Conservation (phyloP, 2,888 invertebrate genomes). For the Schrankia costaestrigalis region DNA sequence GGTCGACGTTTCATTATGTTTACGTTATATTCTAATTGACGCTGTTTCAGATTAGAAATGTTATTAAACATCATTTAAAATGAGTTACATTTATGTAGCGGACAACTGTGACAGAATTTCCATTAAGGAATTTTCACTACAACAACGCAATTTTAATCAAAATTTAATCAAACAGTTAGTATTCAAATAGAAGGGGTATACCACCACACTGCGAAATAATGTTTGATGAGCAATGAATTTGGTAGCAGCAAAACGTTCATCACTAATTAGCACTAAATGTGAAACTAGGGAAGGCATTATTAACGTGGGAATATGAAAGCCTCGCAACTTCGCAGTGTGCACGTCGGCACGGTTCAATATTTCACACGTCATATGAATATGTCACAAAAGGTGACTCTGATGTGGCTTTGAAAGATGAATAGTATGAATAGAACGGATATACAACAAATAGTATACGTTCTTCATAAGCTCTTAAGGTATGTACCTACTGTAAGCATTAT, state of each 20-base stretch:
- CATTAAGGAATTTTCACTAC: too few species aligned
- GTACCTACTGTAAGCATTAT: too few species aligned
- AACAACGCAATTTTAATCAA: too few species aligned
- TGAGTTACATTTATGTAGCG: too few species aligned
- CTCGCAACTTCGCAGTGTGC: constrained; percentile 22
- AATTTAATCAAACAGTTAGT: too few species aligned
- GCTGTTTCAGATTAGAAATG: too few species aligned
- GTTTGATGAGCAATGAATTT: constrained; percentile 37
- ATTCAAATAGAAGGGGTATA: too few species aligned
- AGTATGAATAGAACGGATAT: constrained; percentile 26
- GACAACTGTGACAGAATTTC: too few species aligned
- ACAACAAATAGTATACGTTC: constrained; percentile 25
- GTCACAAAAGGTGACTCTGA: constrained; percentile 32
- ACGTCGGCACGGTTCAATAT: constrained; percentile 30
- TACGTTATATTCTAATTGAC: not conserved
- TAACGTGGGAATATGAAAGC: constrained; percentile 27
- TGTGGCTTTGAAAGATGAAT: constrained; percentile 33
- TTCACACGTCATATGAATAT: constrained; percentile 34
- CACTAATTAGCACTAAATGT: constrained; percentile 37
- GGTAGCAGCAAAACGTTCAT: constrained; percentile 25
- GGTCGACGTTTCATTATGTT: not conserved
- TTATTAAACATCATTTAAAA: too few species aligned
- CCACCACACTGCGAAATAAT: constrained; percentile 21
- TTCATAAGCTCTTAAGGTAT: constrained; percentile 17
- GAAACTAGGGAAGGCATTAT: constrained; percentile 33